Evolutionary conservation across 2,888 invertebrate species (phyloP).

Genomic region (Pheosia gnoma): DNA sequence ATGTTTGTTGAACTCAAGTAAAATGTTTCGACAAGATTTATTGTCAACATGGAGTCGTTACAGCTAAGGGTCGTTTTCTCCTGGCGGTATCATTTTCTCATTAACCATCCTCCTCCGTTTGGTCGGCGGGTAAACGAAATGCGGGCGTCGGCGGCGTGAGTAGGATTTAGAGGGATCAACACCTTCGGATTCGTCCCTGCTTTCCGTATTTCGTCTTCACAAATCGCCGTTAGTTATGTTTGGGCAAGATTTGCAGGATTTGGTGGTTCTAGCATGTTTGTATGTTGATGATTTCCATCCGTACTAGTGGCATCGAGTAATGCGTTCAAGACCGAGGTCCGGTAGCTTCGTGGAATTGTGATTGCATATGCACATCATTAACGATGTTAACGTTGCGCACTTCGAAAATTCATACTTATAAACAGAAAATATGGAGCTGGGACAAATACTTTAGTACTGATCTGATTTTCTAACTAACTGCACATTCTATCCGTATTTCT

Average conservation of each 20-base stretch:
- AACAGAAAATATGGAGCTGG: slow-evolving; percentile 43
- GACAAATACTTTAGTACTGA: slow-evolving; percentile 57
- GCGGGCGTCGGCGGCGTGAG: slow-evolving; percentile 24
- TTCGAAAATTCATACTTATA: slow-evolving; percentile 49
- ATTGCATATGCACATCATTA: slow-evolving; percentile 53
- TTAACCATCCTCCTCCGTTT: slow-evolving; percentile 38
- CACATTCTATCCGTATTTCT: too few species aligned
- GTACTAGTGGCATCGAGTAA: slow-evolving; percentile 33
- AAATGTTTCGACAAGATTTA: slow-evolving; percentile 44
- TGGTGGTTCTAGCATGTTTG: slow-evolving; percentile 25
- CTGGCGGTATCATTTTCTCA: slow-evolving; percentile 44
- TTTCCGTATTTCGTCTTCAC: slow-evolving; percentile 34
- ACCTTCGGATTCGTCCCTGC: slow-evolving; percentile 34
- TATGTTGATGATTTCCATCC: slow-evolving; percentile 32
- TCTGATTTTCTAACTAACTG: slow-evolving; percentile 34
- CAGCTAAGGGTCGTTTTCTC: slow-evolving; percentile 42
- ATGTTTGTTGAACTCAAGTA: slow-evolving; percentile 26
- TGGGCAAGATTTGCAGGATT: slow-evolving; percentile 28
- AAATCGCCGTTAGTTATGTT: slow-evolving; percentile 28
- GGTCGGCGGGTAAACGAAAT: slow-evolving; percentile 41
- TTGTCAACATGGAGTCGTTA: slow-evolving; percentile 32
- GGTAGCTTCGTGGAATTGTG: slow-evolving; percentile 49
- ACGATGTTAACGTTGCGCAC: slow-evolving; percentile 61
- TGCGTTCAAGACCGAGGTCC: slow-evolving; percentile 39
- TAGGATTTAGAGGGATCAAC: slow-evolving; percentile 44